Percentiles rank a stretch among this genome's conserved stretches.
These are phyloP conservation scores for Drosophila austrosaltans DNA, from an alignment of 2,888 invertebrate genomes.

Conservation along the genomic window DNA sequence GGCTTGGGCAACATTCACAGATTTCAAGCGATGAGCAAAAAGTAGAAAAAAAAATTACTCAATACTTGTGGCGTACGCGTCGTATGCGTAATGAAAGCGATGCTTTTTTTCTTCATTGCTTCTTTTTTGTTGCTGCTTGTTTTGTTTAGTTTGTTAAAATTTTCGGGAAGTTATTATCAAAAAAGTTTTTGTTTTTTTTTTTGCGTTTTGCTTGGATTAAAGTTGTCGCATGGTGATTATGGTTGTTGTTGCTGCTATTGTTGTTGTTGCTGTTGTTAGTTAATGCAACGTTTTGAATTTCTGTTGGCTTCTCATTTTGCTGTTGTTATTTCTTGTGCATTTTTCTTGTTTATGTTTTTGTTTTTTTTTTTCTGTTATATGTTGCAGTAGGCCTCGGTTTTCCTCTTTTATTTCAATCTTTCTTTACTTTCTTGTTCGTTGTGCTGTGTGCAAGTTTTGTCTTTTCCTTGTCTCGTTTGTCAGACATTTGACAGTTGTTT, in stretches of 20 bases:
- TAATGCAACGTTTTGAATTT: slow-evolving; percentile 37
- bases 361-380: background rate
- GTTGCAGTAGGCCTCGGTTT: slow-evolving; percentile 10
- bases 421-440: slow-evolving; percentile 5
- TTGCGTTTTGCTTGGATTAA: slow-evolving; percentile 30
- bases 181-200: slow-evolving; percentile 38
- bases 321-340: slow-evolving; percentile 32
- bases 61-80: slow-evolving; percentile 40
- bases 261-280: slow-evolving; percentile 33
- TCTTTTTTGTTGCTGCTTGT: background rate
- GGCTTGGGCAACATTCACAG: slow-evolving; percentile 4
- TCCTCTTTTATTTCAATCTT: slow-evolving; percentile 21
- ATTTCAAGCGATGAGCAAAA: slow-evolving; percentile 3
- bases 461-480: slow-evolving; percentile 81
- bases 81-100: slow-evolving; percentile 61
- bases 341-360: slow-evolving; percentile 25
- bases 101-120: background rate
- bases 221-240: slow-evolving; percentile 39
- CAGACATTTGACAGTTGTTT: slow-evolving; percentile 79
- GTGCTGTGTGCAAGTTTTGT: slow-evolving; percentile 59
- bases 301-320: slow-evolving; percentile 15
- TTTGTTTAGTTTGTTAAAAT: slow-evolving; percentile 33
- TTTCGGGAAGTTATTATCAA: slow-evolving; percentile 75
- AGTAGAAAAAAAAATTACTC: slow-evolving; percentile 13
- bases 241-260: slow-evolving; percentile 33